Evolutionary conservation across 35 echinoderm and acorn worm genomes (phyloP).

Genomic region (Ophiothrix spiculata): DNA sequence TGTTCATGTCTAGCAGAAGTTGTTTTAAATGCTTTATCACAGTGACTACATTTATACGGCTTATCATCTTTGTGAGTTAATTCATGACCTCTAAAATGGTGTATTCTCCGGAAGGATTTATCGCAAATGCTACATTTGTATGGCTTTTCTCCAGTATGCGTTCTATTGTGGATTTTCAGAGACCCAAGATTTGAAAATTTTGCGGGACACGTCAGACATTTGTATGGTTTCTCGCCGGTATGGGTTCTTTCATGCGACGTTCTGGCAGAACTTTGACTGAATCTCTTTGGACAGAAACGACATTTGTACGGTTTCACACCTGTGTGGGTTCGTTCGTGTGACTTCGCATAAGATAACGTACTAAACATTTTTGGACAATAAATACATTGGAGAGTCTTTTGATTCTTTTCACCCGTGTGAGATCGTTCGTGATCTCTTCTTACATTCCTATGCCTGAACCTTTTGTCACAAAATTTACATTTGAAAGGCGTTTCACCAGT

Average conservation of each 20-base stretch:
- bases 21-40: neutral
- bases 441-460: neutral
- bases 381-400: too few relatives aligned
- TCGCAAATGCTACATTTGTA: neutral
- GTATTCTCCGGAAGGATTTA: neutral
- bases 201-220: neutral
- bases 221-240: neutral
- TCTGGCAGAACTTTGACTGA: neutral
- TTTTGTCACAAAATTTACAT: conserved; percentile 17
- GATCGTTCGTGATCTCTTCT: conserved; percentile 3
- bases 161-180: neutral
- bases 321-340: neutral
- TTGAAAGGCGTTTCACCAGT: conserved; percentile 16
- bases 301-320: neutral
- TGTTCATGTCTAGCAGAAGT: neutral
- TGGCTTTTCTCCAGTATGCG: neutral
- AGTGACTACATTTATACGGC: neutral
- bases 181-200: neutral
- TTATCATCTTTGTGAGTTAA: neutral
- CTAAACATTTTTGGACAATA: too few relatives aligned
- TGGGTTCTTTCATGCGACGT: neutral
- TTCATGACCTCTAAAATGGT: neutral
- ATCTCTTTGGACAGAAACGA: neutral
- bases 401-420: neutral
- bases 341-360: too few relatives aligned